Percentiles rank a stretch among this genome's conserved stretches.
phyloP scores from a whole-genome alignment of 2,113 vertebrate genomes.

The Callorhinus ursinus region DNA sequence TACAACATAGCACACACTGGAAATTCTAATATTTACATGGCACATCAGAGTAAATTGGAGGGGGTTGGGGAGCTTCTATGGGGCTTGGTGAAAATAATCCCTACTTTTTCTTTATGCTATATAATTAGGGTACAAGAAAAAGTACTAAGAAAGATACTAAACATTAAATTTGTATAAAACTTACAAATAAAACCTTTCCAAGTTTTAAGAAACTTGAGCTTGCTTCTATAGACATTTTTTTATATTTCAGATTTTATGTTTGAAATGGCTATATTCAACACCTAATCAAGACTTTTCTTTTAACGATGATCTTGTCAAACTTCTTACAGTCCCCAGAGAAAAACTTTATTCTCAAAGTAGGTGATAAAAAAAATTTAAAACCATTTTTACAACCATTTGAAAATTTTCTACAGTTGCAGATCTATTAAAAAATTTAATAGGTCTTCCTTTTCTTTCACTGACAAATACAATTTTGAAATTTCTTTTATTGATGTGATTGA shows the following conservation, averaged over 20 bases:
- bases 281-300: conserved; percentile 34
- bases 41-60: background rate
- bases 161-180: background rate
- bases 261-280: background rate
- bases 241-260: background rate
- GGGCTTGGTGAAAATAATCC: background rate
- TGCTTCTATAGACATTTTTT: background rate
- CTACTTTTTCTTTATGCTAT: background rate
- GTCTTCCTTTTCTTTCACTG: conserved; percentile 19
- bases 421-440: background rate
- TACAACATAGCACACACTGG: background rate
- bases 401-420: background rate
- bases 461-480: background rate
- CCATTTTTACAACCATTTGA: background rate
- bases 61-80: background rate
- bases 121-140: background rate
- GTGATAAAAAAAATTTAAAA: background rate
- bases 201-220: conserved; percentile 32
- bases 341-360: conserved; percentile 23
- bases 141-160: background rate
- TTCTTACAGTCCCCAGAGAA: background rate
- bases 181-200: background rate
- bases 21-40: background rate
- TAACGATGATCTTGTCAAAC: background rate
- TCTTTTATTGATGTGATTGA: conserved; percentile 12